Base-by-base conservation (phyloP, 2,888 invertebrate species). In the Leptopilina drosophilae region DNA sequence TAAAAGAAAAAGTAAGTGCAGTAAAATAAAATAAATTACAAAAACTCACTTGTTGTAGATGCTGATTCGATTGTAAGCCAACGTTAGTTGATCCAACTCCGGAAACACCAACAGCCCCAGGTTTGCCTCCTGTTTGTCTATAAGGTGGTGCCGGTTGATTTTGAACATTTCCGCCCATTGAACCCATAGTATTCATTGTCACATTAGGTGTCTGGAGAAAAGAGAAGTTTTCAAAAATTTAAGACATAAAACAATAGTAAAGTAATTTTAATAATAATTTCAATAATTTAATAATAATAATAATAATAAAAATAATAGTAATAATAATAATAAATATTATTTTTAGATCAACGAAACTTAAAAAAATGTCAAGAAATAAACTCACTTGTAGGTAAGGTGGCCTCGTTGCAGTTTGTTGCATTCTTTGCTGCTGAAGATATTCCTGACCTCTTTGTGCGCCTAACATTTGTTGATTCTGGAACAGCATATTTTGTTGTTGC, bases 141-240 rank as follows among this genome's bases (percentile, higher is more conserved):
- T 97, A 97, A 0, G 96, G 96, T 1, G 96, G 96, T 12, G 96
- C 96, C 0, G 96, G 95, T 9, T 95, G 96, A 77, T 91, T 92
- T 83, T 91, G 92, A 76, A 92, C 91, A 5, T 92, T 93, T 33
- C 90, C 91, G 67, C 92, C 92, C 92, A 93, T 91, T 82, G 93
- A 89, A 82, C 95, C 95, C 94, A 95, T 95, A 0, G 95, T 93
- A 77, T 95, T 95, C 97, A 97, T 97, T 0, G 97, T 96, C 1
- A 97, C 97, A 90, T 97, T 97, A 1, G 97, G 97, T 4, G 96
- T 95, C 93, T 95, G 82, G 76, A 82, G 12, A 15, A 14, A 14
- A 67, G 3, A 33, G 33, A 33, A 33, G 5, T 33, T 33, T 33
- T 33, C 33, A 3, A 4, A 3, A 33, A 33, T 33, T 33, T 0